Evolutionary conservation across 2,113 vertebrate species (phyloP), one percentile per base, ranked within the genome.

Genomic region (Mesitornis unicolor): DNA sequence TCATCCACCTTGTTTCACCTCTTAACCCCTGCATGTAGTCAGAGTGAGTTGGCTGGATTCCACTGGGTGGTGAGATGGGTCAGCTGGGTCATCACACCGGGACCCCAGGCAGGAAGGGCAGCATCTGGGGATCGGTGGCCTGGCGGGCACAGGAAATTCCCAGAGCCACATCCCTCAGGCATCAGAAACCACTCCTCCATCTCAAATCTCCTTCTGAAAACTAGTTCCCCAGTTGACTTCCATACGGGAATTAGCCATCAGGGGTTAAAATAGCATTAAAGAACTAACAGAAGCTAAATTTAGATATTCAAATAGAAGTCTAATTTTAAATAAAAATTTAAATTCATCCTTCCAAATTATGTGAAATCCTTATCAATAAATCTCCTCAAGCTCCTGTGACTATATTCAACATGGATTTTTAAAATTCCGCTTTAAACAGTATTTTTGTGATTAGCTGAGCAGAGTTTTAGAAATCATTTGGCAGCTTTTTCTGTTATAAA

Each of bases 371-470:
- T 88, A 95, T 93, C 95, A 93, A 60, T 84, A 95, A 95, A 89
- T 90, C 80, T 96, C 88, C 51, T 54, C 59, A 63, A 92, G 88
- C 38, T 86, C 25, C 40, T 78, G 45, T 82, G 83, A 91, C 94
- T 96, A 13, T 33, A 91, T 92, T 93, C 89, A 97, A 94, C 59
- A 69, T 14, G 47, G 92, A 94, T 94, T 92, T 80, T 40, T 89
- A 95, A 90, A 95, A 94, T 76, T 93, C 70, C 78, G 21, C 91
- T 93, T 82, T 51, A 81, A 95, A 92, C 7, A 60, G 43, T 92
- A 84, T 89, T 97, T 95, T 89, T 90, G 81, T 74, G 87, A 93
- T 97, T 90, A 97, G 54, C 70, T 54, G 43, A 78, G 91, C 76
- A 89, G 68, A 82, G 84, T 92, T 97, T 87, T 61, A 84, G 95